Evolutionary conservation across 1,140 invertebrate species (phyloP).

Genomic region (Euwallacea fornicatus): DNA sequence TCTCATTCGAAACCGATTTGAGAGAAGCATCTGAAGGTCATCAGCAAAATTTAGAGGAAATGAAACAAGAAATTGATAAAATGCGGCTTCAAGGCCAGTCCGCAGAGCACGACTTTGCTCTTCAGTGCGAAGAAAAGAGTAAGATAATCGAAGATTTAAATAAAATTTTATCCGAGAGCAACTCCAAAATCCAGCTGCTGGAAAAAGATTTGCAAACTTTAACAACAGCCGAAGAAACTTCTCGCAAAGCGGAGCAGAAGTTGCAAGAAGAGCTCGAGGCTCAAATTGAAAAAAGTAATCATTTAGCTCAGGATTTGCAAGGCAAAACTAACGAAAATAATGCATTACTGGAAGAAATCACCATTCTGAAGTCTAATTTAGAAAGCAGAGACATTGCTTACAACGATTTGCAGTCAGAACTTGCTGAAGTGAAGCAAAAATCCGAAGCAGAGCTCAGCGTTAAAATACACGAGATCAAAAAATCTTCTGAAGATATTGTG

Average conservation of each 20-base stretch:
- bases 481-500: constrained; percentile 1
- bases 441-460: constrained; percentile 15
- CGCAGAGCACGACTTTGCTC: constrained; percentile 8
- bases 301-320: constrained; percentile 18
- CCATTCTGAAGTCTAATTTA: constrained; percentile 2
- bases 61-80: constrained; percentile 19
- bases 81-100: constrained; percentile 18
- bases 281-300: constrained; percentile 12
- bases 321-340: constrained; percentile 7
- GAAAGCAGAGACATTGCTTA: constrained; percentile 7
- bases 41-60: constrained; percentile 11
- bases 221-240: constrained; percentile 9
- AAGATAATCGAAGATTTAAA: constrained; percentile 18
- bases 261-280: constrained; percentile 16
- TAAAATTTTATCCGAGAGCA: constrained; percentile 7
- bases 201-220: constrained; percentile 8
- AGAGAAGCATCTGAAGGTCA: constrained; percentile 15
- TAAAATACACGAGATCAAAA: constrained; percentile 3
- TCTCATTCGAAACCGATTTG: not conserved
- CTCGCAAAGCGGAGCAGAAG: not conserved
- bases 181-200: constrained; percentile 9
- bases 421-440: constrained; percentile 17
- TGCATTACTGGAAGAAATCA: constrained; percentile 4
- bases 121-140: constrained; percentile 20
- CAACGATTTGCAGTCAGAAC: not conserved